Evolutionary conservation across 2,888 invertebrate species (phyloP).

Genomic region (Erebia ligea): DNA sequence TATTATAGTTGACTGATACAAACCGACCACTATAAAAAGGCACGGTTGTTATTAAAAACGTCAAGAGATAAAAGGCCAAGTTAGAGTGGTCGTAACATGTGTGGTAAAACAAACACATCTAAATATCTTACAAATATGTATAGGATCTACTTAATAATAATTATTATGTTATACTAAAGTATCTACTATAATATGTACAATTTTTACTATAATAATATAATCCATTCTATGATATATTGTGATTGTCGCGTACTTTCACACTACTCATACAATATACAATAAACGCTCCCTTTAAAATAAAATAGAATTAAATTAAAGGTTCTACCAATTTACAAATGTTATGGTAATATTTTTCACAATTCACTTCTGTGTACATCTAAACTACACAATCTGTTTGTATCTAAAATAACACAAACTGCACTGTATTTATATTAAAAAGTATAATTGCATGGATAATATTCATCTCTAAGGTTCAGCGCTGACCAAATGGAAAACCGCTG

Average conservation of each 20-base stretch:
- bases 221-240: conserved; percentile 54
- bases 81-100: conserved; percentile 50
- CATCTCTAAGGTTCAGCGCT: too few relatives aligned
- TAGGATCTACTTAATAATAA: conserved; percentile 64
- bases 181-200: conserved; percentile 70
- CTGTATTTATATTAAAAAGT: too few relatives aligned
- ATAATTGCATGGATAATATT: too few relatives aligned
- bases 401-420: not conserved
- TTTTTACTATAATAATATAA: conserved; percentile 45
- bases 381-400: too few relatives aligned
- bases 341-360: too few relatives aligned
- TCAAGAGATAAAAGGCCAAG: conserved; percentile 39
- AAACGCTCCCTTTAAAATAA: conserved; percentile 7
- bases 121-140: conserved; percentile 73
- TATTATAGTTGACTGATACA: conserved; percentile 67
- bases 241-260: conserved; percentile 39
- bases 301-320: not conserved
- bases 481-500: too few relatives aligned
- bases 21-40: conserved; percentile 54
- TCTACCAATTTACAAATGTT: too few relatives aligned
- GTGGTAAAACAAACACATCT: conserved; percentile 76
- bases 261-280: conserved; percentile 11
- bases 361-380: too few relatives aligned
- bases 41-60: conserved; percentile 34
- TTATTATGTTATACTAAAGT: conserved; percentile 60